phyloP scores from a whole-genome alignment of 2,888 invertebrate species.

The Epinotia bilunana region DNA sequence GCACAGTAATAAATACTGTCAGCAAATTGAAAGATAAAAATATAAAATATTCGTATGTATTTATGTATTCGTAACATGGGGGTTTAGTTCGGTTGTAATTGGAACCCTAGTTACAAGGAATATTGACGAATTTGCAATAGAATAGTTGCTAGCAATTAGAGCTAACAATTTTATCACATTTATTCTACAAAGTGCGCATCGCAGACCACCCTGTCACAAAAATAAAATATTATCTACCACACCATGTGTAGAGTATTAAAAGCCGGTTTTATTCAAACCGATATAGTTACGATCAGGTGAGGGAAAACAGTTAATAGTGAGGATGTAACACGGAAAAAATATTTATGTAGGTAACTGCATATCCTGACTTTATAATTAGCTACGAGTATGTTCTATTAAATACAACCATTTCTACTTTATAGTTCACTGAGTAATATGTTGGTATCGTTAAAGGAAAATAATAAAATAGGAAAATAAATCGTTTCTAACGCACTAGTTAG shows the following conservation, averaged over 20 bases:
- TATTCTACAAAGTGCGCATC: neutral
- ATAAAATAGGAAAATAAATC: too few relatives aligned
- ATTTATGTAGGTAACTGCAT: neutral
- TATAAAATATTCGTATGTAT: neutral
- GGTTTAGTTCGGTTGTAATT: neutral
- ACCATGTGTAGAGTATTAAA: neutral
- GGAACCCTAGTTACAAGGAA: neutral
- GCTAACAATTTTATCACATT: neutral
- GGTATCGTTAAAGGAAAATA: neutral
- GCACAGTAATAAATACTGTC: conserved; percentile 23
- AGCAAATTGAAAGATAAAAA: conserved; percentile 24
- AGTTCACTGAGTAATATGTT: neutral
- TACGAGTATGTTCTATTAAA: too few relatives aligned
- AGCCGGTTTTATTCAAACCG: neutral
- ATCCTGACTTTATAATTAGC: too few relatives aligned
- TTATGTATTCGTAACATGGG: too few relatives aligned
- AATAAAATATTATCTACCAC: neutral
- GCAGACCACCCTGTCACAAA: conserved; percentile 16
- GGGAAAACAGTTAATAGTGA: too few relatives aligned
- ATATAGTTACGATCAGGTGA: too few relatives aligned
- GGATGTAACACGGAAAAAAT: neutral
- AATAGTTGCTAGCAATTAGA: neutral
- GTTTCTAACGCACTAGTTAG: too few relatives aligned
- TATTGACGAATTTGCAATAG: neutral
- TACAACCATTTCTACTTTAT: too few relatives aligned